Base-by-base conservation (phyloP, 2,888 invertebrate genomes). In the Lasioglossum marginatum region DNA sequence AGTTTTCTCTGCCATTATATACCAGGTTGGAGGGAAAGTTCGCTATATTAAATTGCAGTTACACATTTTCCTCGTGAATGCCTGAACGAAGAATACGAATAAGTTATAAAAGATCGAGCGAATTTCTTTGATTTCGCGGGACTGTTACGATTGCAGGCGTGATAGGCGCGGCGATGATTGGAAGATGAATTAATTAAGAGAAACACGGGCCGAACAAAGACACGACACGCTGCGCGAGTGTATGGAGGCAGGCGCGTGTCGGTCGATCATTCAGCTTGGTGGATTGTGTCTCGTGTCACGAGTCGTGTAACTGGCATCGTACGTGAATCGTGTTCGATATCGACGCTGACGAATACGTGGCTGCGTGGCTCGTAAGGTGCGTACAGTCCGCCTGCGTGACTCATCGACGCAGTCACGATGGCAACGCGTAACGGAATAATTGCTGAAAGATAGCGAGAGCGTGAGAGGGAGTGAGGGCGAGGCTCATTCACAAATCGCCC, bases 401-500 rank as follows among this genome's bases (percentile, higher is more conserved):
- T 87, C 87, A 87, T 48, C 71, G 43, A 31, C 81, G 60, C 23
- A 79, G 40, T 66, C 68, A 70, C 2, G 79, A 85, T 74, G 74
- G 71, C 48, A 68, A 45, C 81, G 77, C 68, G 77, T 87, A 87
- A 84, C 84, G 87, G 79, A 84, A 84, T 84, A 84, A 84, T 81
- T 72, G 73, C n/a, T 43, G 66, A 27, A 63, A 74, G 81, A 43
- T 72, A 52, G 57, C 63, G 57, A 27, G 57, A n/a, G 45, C 3
- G 40, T 10, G 31, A 70, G 37, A 34, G 34, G 1, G 66, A 34
- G 19, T 4, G 23, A 37, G 14, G 37, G 37, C 66, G 60, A 31
- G 63, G 27, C 19, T 37, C 83, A 74, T 83, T 83, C 84, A 75
- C 68, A 23, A 71, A 8, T 71, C 19, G 63, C 2, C 31, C 45